A percentile compares a stretch with the other conserved stretches of the same genome.
Conservation (phyloP, 1,140 invertebrate species). For the Philotrypesis tridentata region DNA sequence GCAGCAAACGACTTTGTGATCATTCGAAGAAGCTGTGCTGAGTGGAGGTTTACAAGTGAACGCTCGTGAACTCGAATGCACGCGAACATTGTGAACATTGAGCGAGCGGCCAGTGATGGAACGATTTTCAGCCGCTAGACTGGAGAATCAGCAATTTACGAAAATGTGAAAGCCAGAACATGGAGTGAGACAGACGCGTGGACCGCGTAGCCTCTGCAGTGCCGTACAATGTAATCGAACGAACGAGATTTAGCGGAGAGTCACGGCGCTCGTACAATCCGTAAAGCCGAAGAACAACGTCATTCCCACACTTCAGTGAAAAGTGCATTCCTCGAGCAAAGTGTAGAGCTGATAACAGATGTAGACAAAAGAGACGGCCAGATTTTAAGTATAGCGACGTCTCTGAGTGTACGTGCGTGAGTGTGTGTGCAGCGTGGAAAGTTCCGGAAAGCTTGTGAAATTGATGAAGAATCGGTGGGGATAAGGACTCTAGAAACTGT, state of each 20-base stretch:
- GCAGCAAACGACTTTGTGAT: not conserved
- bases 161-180: slow-evolving; percentile 7
- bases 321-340: slow-evolving; percentile 40
- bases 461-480: not conserved
- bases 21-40: not conserved
- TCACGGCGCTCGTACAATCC: not conserved
- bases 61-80: not conserved
- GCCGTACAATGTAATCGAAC: slow-evolving; percentile 4
- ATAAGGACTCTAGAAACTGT: no score
- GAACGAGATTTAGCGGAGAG: slow-evolving; percentile 1
- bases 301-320: slow-evolving; percentile 34
- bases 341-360: not conserved
- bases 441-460: not conserved
- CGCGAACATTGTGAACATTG: not conserved
- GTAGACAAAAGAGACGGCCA: not conserved
- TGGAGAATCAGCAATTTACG: not conserved
- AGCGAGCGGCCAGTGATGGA: not conserved
- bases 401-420: no score
- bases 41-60: no score
- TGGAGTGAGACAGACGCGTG: not conserved
- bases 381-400: not conserved
- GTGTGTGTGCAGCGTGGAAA: not conserved
- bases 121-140: not conserved
- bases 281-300: slow-evolving; percentile 7
- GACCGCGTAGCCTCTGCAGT: not conserved